A percentile compares a stretch with the other conserved stretches of the same genome.
Evolutionary conservation across 1,140 invertebrate genomes (phyloP).

Genomic region (Nasonia vitripennis): DNA sequence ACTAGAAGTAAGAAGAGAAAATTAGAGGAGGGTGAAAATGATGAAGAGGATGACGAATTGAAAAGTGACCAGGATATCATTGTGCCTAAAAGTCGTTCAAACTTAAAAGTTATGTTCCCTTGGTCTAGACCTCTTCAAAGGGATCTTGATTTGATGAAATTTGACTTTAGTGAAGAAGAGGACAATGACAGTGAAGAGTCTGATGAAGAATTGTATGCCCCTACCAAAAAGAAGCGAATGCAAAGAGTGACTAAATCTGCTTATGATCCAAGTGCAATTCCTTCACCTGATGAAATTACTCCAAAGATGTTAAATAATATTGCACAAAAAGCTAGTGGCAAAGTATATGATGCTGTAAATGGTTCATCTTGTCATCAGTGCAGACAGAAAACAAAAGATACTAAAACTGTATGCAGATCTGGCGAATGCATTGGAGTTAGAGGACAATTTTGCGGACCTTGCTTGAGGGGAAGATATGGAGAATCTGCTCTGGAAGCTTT

Average conservation of each 20-base stretch:
- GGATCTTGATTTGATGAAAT: slow-evolving; percentile 59
- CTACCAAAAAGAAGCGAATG: slow-evolving; percentile 30
- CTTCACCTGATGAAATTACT: slow-evolving; percentile 66
- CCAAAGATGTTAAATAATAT: slow-evolving; percentile 67
- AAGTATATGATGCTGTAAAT: slow-evolving; percentile 62
- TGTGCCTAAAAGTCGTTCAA: slow-evolving; percentile 43
- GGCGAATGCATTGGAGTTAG: slow-evolving; percentile 70
- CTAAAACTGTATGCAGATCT: slow-evolving; percentile 73
- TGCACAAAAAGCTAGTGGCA: slow-evolving; percentile 57
- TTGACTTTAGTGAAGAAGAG: slow-evolving; percentile 59
- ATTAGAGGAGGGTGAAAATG: slow-evolving; percentile 15
- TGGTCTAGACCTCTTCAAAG: slow-evolving; percentile 63
- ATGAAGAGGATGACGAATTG: slow-evolving; percentile 23
- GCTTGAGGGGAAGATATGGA: slow-evolving; percentile 72
- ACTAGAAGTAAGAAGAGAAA: slow-evolving; percentile 57
- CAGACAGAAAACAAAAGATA: slow-evolving; percentile 74
- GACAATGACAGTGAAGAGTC: slow-evolving; percentile 47
- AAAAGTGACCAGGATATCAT: slow-evolving; percentile 37
- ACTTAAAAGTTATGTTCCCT: slow-evolving; percentile 60
- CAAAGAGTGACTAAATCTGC: slow-evolving; percentile 41
- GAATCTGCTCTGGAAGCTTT: slow-evolving; percentile 70
- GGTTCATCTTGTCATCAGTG: slow-evolving; percentile 74
- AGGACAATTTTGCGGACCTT: slow-evolving; percentile 75
- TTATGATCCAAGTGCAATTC: slow-evolving; percentile 57
- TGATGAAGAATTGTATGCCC: slow-evolving; percentile 20